These are phyloP conservation scores for Psittacula derbiana DNA, from an alignment of 2,797 vertebrate genomes.

Conservation along the genomic window DNA sequence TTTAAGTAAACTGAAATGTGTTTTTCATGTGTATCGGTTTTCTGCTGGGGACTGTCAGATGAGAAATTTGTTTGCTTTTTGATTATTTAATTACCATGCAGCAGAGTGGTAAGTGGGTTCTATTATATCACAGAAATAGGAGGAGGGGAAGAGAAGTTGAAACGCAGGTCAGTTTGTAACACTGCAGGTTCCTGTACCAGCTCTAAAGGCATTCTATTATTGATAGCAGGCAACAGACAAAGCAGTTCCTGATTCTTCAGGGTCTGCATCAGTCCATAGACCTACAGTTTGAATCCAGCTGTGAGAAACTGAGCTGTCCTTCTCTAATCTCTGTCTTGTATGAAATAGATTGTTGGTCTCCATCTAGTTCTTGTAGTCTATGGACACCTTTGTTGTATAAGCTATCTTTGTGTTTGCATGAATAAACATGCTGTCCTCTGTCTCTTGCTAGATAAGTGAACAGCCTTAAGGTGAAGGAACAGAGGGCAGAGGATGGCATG, in stretches of 20 bases:
- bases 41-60: conserved; percentile 37
- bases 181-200: not conserved
- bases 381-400: not conserved
- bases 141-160: not conserved
- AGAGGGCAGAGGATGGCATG: not conserved
- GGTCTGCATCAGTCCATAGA: not conserved
- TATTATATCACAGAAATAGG: not conserved
- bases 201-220: not conserved
- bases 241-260: not conserved
- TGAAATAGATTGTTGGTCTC: not conserved
- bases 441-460: not conserved
- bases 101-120: conserved; percentile 10
- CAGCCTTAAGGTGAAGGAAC: not conserved
- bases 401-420: not conserved
- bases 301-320: not conserved
- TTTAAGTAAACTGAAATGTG: conserved; percentile 32
- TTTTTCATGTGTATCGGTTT: conserved; percentile 48
- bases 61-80: conserved; percentile 41
- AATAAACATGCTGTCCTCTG: not conserved
- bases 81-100: conserved; percentile 32
- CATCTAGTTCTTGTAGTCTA: not conserved
- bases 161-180: not conserved
- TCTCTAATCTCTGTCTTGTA: not conserved
- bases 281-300: not conserved
- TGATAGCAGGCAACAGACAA: not conserved